phyloP scores from a whole-genome alignment of 2,113 vertebrate species.

The Heterocephalus glaber region DNA sequence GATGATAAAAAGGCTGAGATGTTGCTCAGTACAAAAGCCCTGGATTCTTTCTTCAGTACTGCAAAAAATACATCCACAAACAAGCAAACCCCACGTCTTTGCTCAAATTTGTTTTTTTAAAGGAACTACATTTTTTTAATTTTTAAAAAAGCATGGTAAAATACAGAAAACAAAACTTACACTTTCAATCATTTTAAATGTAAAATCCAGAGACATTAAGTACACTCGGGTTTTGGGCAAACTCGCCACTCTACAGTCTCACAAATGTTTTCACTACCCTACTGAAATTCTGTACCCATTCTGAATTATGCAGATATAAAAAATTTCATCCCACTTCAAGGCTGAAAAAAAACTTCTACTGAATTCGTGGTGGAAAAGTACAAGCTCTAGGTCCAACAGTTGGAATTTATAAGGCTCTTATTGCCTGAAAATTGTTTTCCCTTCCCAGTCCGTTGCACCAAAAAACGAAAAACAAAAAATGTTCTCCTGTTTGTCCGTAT shows the following conservation, averaged over 20 bases:
- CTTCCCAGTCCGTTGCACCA: neutral
- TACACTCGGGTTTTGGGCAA: neutral
- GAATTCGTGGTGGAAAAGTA: neutral
- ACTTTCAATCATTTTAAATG: neutral
- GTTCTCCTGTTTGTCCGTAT: neutral
- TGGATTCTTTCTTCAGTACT: neutral
- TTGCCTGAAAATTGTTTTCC: neutral
- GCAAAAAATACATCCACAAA: neutral
- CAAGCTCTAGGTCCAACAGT: neutral
- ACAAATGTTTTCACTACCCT: neutral
- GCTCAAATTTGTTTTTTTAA: neutral
- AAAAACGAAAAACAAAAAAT: neutral
- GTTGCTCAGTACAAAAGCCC: neutral
- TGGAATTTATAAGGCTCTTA: neutral
- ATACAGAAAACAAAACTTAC: neutral
- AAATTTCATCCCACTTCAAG: slow-evolving; percentile 1
- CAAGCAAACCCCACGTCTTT: neutral
- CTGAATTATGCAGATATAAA: neutral
- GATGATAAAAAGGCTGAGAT: neutral
- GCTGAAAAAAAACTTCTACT: neutral
- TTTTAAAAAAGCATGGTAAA: neutral
- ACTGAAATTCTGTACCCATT: neutral
- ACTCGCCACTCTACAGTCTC: neutral
- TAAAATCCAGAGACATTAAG: neutral
- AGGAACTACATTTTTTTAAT: neutral